Base-by-base conservation (phyloP, 2,113 vertebrate species). In the Oryzias javanicus region DNA sequence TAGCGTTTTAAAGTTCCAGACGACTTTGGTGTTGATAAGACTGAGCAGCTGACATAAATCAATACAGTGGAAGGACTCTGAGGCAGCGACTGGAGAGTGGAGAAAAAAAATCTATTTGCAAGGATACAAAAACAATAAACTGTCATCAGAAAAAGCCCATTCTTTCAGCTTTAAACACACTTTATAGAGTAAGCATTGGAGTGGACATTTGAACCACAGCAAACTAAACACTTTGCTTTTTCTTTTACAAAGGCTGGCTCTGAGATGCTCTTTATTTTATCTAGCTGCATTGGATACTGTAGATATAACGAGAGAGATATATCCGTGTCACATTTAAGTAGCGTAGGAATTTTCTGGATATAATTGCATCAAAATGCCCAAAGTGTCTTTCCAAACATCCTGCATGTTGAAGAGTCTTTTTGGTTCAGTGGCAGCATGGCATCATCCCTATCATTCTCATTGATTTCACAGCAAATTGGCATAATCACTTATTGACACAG, bases 21-120 rank as follows among this genome's bases (percentile, higher is more conserved):
- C 35, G 27, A 35, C 50, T 51, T 15, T 17, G 49, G 25, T 18
- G 68, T 64, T 58, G 67, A 62, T 67, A 70, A 65, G 56, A 65
- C 55, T 14, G 52, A 55, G 58, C 64, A 58, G 52, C 70, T 67
- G 72, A 62, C 44, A 56, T 18, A 55, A 55, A 78, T 55, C 67
- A 72, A 71, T 68, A 71, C 10, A 25, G 27, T 45, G 57, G 55
- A 76, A 57, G 60, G 53, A 83, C 61, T 48, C 27, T n/a, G 19
- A 60, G 67, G 54, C 62, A 57, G 70, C 19, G 46, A 53, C 52
- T 42, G 48, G 27, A 55, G 67, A 59, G 50, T 46, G 61, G 61
- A 40, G 51, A 29, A 64, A 59, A 64, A 59, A 55, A 29, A 63
- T 80, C 12, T 44, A 56, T 50, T 47, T 50, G 18, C 56, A 67